Percentiles rank a stretch among this genome's conserved stretches.
Evolutionary conservation across 2,113 vertebrate species (phyloP).

Genomic region (Dasyprocta punctata): DNA sequence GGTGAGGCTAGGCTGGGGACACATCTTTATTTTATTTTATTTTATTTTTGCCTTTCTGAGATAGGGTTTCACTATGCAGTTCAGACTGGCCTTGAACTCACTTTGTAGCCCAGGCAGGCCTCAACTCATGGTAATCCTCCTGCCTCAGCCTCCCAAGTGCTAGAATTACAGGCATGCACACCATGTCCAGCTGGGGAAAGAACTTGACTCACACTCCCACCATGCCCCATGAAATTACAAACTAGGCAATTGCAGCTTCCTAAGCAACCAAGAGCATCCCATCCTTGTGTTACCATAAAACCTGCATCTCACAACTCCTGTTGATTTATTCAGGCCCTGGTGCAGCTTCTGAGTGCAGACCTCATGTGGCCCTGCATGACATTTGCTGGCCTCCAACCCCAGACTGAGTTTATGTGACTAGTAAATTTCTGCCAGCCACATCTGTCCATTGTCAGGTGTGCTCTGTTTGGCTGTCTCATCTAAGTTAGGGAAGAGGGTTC

Average conservation of each 20-base stretch:
- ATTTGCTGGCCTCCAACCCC: neutral
- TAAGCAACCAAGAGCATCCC: neutral
- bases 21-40: too few relatives aligned
- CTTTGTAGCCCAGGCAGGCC: too few relatives aligned
- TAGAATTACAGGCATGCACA: too few relatives aligned
- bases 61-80: too few relatives aligned
- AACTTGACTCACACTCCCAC: neutral
- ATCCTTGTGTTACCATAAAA: neutral
- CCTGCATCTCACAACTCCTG: neutral
- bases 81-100: too few relatives aligned
- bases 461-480: neutral
- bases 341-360: neutral
- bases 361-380: rapidly evolving
- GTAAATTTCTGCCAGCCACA: neutral
- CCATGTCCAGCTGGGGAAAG: neutral
- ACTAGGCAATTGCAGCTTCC: neutral
- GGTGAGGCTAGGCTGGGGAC: neutral
- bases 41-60: too few relatives aligned
- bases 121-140: too few relatives aligned
- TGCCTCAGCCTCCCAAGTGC: too few relatives aligned
- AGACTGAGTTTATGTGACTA: neutral
- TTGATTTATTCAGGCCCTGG: neutral
- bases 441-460: neutral
- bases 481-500: neutral
- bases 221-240: neutral